Percentiles rank a stretch among this genome's conserved stretches.
These are phyloP conservation scores for Peromyscus polionotus DNA, from an alignment of 2,113 vertebrate species.

Conservation along the genomic window DNA sequence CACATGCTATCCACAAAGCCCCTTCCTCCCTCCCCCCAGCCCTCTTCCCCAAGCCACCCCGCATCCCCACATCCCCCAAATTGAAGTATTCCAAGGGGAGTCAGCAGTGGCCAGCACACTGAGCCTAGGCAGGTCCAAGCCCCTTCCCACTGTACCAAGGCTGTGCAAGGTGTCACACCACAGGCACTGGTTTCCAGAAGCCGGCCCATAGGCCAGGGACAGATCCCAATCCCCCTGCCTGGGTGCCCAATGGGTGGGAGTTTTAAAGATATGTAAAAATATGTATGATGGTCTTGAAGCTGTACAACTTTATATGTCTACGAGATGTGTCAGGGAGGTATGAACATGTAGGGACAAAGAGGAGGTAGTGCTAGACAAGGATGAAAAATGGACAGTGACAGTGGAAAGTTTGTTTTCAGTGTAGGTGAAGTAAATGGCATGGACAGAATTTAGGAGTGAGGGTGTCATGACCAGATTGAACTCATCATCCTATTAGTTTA, in stretches of 20 bases:
- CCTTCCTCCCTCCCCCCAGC: too few species aligned
- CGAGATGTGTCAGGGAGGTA: background rate
- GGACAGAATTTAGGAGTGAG: background rate
- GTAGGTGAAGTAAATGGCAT: background rate
- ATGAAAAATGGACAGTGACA: background rate
- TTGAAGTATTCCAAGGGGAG: too few species aligned
- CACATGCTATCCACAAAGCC: too few species aligned
- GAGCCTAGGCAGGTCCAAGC: too few species aligned
- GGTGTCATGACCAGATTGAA: background rate
- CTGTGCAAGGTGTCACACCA: too few species aligned
- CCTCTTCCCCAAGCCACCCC: too few species aligned
- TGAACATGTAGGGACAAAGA: background rate
- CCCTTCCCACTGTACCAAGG: too few species aligned
- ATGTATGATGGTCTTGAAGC: background rate
- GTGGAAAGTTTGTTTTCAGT: background rate
- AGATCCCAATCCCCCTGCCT: too few species aligned
- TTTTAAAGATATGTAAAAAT: constrained; percentile 46
- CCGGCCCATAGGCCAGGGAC: too few species aligned
- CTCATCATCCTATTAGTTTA: background rate
- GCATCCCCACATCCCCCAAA: too few species aligned
- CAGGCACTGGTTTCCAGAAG: too few species aligned
- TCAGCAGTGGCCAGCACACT: too few species aligned
- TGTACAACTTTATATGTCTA: constrained; percentile 15
- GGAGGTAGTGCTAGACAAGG: background rate
- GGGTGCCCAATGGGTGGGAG: background rate